A percentile compares a stretch with the other conserved stretches of the same genome.
These are phyloP conservation scores for Oncorhynchus tshawytscha DNA, from an alignment of 2,113 vertebrate genomes.

Conservation along the genomic window DNA sequence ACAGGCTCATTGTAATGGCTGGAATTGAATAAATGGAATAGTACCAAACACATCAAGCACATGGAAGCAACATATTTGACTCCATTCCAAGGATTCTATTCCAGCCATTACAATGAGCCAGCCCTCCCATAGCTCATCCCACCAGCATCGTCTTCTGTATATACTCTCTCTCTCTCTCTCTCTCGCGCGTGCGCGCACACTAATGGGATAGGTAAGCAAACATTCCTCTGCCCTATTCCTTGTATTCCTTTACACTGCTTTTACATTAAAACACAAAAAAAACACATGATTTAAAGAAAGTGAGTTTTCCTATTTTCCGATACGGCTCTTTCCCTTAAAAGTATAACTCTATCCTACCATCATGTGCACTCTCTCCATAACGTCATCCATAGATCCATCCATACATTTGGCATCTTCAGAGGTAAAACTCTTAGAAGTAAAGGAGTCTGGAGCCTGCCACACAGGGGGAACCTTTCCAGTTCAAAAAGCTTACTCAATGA, in stretches of 20 bases:
- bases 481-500: too few species aligned
- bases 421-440: slow-evolving; percentile 3
- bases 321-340: too few species aligned
- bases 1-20: too few species aligned
- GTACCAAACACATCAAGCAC: too few species aligned
- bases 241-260: slow-evolving; percentile 1
- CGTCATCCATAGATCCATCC: slow-evolving; percentile 25
- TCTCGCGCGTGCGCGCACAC: neutral
- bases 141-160: neutral
- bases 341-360: slow-evolving; percentile 26
- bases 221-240: neutral
- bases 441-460: too few species aligned
- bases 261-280: slow-evolving; percentile 18
- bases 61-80: too few species aligned
- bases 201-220: slow-evolving; percentile 36
- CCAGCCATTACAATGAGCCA: too few species aligned
- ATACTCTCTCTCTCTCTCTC: neutral
- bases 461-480: too few species aligned
- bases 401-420: slow-evolving; percentile 44
- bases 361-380: slow-evolving; percentile 21
- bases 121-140: too few species aligned
- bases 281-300: slow-evolving; percentile 1
- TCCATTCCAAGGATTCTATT: too few species aligned
- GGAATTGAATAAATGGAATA: too few species aligned
- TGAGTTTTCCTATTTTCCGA: slow-evolving; percentile 4